Evolutionary conservation across 2,888 invertebrate species (phyloP).

Genomic region (Perizoma affinitatum): DNA sequence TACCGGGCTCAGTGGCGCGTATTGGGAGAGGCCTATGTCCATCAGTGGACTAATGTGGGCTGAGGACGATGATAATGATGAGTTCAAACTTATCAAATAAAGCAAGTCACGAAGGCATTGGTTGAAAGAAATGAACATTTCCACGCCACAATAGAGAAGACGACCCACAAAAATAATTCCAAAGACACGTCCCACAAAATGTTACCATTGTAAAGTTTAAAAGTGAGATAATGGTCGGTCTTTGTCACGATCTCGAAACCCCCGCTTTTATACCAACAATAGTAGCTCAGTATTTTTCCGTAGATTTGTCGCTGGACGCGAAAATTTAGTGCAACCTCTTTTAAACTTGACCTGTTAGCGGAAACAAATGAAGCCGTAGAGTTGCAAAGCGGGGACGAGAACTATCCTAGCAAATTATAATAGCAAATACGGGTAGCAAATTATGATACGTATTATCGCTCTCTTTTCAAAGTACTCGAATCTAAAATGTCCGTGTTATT

Average conservation of each 20-base stretch:
- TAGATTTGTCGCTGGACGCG: constrained; percentile 64
- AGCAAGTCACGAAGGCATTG: neutral
- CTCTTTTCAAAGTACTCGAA: too few relatives aligned
- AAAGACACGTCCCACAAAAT: constrained; percentile 28
- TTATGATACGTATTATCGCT: too few relatives aligned
- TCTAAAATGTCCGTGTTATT: too few relatives aligned
- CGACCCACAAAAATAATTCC: constrained; percentile 23
- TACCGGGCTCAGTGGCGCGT: too few relatives aligned
- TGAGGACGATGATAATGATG: too few relatives aligned
- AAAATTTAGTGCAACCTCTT: constrained; percentile 74
- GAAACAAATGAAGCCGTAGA: constrained; percentile 45
- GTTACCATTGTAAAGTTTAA: constrained; percentile 32
- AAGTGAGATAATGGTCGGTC: constrained; percentile 34
- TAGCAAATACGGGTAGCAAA: too few relatives aligned
- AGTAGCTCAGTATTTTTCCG: constrained; percentile 62
- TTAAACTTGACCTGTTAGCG: constrained; percentile 69
- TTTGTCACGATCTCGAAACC: constrained; percentile 39
- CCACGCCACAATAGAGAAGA: constrained; percentile 20
- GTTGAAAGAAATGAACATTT: constrained; percentile 16
- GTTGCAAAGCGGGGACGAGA: constrained; percentile 20
- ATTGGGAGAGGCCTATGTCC: too few relatives aligned
- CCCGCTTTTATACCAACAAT: constrained; percentile 58
- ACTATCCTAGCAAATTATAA: too few relatives aligned
- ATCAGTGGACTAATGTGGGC: too few relatives aligned
- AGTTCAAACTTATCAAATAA: too few relatives aligned